Conservation (phyloP, 2,888 invertebrate species). For the Dolomedes plantarius region DNA sequence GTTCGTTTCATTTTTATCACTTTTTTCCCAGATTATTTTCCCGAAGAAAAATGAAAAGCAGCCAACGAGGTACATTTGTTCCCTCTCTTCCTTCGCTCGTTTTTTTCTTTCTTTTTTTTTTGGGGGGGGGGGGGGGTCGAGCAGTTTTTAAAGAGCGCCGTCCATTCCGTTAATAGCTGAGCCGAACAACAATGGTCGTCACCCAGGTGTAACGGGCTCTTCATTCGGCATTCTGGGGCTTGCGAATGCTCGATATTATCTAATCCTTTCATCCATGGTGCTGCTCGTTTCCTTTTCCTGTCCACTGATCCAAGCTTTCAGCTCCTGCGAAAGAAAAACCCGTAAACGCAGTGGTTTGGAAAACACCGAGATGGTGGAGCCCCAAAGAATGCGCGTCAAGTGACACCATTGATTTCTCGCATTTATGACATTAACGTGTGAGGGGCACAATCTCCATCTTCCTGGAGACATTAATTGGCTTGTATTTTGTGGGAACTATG, state of each 20-base stretch:
- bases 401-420: not conserved
- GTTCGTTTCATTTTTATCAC: constrained; percentile 2
- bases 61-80: not conserved
- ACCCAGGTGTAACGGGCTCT: constrained; percentile 11
- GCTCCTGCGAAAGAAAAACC: not conserved
- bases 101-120: not conserved
- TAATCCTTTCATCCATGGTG: constrained; percentile 16
- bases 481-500: too few relatives aligned
- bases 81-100: not conserved
- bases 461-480: too few relatives aligned
- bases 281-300: not conserved
- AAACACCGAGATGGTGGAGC: not conserved
- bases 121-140: not conserved
- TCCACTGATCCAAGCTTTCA: not conserved
- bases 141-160: constrained; percentile 5
- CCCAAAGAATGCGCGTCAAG: not conserved
- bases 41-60: constrained; percentile 1
- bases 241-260: constrained; percentile 1
- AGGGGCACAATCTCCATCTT: too few relatives aligned
- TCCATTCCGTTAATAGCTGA: constrained; percentile 1
- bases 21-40: not conserved
- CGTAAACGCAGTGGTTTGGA: not conserved
- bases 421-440: too few relatives aligned
- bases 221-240: constrained; percentile 6
- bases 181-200: not conserved